Percentiles rank a stretch among this genome's conserved stretches.
These are phyloP conservation scores for Garra rufa DNA, from an alignment of 2,113 vertebrate genomes.

Conservation along the genomic window DNA sequence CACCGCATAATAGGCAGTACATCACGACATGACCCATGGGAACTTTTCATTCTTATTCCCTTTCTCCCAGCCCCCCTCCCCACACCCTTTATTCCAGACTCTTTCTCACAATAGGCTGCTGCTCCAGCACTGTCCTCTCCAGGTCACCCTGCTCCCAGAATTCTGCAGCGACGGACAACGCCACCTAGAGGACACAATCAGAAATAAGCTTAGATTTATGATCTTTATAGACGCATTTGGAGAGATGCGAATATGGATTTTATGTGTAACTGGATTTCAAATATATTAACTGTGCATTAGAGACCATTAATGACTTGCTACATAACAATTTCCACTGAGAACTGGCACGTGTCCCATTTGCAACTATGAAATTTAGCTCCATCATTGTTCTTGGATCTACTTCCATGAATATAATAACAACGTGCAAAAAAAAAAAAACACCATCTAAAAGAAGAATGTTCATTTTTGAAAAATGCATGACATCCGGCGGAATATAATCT, in stretches of 20 bases:
- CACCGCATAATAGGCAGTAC: constrained; percentile 67
- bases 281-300: constrained; percentile 11
- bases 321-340: neutral
- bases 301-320: neutral
- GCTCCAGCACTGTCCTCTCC: constrained; percentile 80
- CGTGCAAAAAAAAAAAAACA: neutral
- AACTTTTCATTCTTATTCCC: constrained; percentile 55
- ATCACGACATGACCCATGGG: constrained; percentile 56
- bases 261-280: neutral
- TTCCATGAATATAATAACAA: constrained; percentile 26
- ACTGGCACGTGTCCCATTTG: constrained; percentile 4
- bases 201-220: constrained; percentile 3
- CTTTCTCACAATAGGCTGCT: constrained; percentile 78
- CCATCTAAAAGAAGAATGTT: neutral
- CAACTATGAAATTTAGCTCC: neutral
- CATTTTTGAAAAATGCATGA: neutral
- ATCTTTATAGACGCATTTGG: neutral
- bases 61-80: constrained; percentile 27
- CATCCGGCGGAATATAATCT: neutral
- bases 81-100: constrained; percentile 18
- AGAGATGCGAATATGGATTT: constrained; percentile 12
- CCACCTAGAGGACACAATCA: constrained; percentile 71
- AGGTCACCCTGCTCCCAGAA: constrained; percentile 86
- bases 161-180: constrained; percentile 80
- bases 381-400: constrained; percentile 26